Evolutionary conservation across 1,140 invertebrate species (phyloP).

Genomic region (Ephestia elutella): DNA sequence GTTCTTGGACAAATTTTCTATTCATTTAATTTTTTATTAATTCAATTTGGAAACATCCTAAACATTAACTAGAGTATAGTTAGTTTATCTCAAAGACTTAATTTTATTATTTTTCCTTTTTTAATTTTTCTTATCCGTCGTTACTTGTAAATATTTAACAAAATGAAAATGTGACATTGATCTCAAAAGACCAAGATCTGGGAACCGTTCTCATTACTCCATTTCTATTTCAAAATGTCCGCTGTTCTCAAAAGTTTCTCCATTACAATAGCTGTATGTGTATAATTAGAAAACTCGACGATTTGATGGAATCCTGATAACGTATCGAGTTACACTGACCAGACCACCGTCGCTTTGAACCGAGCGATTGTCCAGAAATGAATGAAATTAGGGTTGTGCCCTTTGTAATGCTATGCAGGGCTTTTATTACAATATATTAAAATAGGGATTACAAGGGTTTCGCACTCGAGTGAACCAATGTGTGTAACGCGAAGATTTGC

Average conservation of each 20-base stretch:
- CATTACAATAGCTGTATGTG: conserved; percentile 1
- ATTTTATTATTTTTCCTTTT: too few relatives aligned
- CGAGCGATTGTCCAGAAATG: conserved; percentile 17
- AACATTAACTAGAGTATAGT: too few relatives aligned
- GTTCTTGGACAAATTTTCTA: too few relatives aligned
- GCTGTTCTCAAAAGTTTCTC: neutral
- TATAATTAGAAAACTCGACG: conserved; percentile 5
- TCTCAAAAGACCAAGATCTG: too few relatives aligned
- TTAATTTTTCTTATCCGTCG: too few relatives aligned
- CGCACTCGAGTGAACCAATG: conserved; percentile 15
- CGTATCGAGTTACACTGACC: conserved; percentile 12
- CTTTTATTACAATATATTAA: conserved; percentile 32
- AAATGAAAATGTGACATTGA: too few relatives aligned
- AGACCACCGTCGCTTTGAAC: neutral
- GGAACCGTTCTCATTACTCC: too few relatives aligned
- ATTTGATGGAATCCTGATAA: conserved; percentile 5
- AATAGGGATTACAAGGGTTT: conserved; percentile 36
- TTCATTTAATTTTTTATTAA: too few relatives aligned
- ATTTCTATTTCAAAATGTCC: too few relatives aligned
- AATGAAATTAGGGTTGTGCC: conserved; percentile 45
- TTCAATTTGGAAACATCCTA: too few relatives aligned
- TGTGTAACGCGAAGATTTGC: conserved; percentile 8
- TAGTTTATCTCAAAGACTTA: too few relatives aligned
- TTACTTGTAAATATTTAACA: too few relatives aligned
- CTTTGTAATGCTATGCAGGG: conserved; percentile 24